Percentiles rank a stretch among this genome's conserved stretches.
Evolutionary conservation across 2,797 vertebrate genomes (phyloP).

Genomic region (Microcaecilia unicolor): DNA sequence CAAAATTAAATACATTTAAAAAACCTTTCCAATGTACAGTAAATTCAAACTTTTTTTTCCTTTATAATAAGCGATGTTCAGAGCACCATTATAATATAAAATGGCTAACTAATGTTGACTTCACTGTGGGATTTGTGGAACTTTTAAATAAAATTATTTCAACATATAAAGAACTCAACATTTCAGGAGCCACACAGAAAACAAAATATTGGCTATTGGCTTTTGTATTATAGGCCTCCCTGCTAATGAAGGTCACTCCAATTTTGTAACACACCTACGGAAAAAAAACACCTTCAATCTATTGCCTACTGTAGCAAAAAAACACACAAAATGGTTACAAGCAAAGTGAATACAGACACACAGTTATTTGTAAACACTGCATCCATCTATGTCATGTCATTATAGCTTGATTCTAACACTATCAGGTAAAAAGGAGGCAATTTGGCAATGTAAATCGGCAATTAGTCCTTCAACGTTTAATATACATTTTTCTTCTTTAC

Average conservation of each 20-base stretch:
- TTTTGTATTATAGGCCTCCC: too few species aligned
- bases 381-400: too few species aligned
- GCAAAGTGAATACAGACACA: too few species aligned
- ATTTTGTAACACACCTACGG: too few species aligned
- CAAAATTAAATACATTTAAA: slow-evolving; percentile 68
- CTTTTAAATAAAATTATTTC: background rate
- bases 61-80: slow-evolving; percentile 64
- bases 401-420: slow-evolving; percentile 33
- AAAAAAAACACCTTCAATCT: too few species aligned
- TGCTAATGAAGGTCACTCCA: too few species aligned
- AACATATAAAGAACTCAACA: too few species aligned
- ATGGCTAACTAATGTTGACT: slow-evolving; percentile 45
- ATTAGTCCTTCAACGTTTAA: too few species aligned
- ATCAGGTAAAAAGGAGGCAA: slow-evolving; percentile 34
- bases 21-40: slow-evolving; percentile 64
- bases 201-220: background rate
- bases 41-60: slow-evolving; percentile 59
- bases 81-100: slow-evolving; percentile 72
- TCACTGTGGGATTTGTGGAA: slow-evolving; percentile 31
- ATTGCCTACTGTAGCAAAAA: too few species aligned
- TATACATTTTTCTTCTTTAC: too few species aligned
- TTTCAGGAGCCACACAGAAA: background rate
- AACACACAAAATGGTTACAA: too few species aligned
- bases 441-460: slow-evolving; percentile 49
- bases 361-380: too few species aligned